A percentile compares a stretch with the other conserved stretches of the same genome.
phyloP scores from a whole-genome alignment of 2,888 invertebrate genomes.

The Agrochola litura region DNA sequence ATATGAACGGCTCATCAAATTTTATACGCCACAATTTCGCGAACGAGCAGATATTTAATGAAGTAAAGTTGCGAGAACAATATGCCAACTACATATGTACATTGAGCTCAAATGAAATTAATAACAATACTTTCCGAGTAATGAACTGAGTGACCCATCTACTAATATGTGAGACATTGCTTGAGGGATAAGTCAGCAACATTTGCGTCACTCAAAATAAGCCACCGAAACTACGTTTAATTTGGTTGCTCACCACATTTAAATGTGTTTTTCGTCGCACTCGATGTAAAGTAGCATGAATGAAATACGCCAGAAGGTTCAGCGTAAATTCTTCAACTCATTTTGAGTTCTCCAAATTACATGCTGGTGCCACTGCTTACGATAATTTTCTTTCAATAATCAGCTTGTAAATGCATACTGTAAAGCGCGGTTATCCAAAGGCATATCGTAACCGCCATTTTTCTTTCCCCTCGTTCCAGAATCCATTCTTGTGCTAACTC shows the following conservation, averaged over 20 bases:
- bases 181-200: neutral
- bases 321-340: neutral
- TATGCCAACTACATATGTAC: slow-evolving; percentile 17
- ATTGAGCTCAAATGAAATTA: slow-evolving; percentile 38
- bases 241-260: neutral
- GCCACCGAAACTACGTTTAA: neutral
- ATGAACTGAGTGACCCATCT: slow-evolving; percentile 26
- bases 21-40: slow-evolving; percentile 31
- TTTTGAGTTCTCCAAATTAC: neutral
- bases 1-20: slow-evolving; percentile 34
- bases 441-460: neutral
- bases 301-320: neutral
- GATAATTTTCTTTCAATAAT: neutral
- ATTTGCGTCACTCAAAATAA: slow-evolving; percentile 11
- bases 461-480: neutral
- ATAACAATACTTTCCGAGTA: slow-evolving; percentile 23
- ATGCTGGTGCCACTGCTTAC: too few species aligned
- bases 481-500: neutral
- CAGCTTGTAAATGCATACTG: neutral
- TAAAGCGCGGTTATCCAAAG: neutral
- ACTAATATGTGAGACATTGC: neutral
- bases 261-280: neutral
- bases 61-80: slow-evolving; percentile 36
- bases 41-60: slow-evolving; percentile 38
- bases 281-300: neutral